Conservation (phyloP, 37 sponge, comb jelly and placozoan genomes). For the Cliona cf. orientalis region DNA sequence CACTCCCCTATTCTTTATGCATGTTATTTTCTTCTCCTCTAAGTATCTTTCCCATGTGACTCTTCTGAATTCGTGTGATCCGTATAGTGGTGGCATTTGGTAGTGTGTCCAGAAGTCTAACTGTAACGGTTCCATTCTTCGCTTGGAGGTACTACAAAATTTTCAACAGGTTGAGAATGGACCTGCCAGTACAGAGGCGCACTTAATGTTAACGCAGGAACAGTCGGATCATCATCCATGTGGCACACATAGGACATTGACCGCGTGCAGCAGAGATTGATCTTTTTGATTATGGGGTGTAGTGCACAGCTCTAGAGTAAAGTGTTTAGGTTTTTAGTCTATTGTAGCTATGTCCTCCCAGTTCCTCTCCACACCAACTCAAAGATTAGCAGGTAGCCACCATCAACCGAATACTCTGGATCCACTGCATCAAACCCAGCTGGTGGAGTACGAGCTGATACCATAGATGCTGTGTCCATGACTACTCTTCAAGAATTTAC, state of each 20-base stretch:
- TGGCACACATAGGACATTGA: too few species aligned
- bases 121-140: neutral
- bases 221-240: neutral
- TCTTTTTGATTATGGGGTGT: too few species aligned
- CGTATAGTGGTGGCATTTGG: neutral
- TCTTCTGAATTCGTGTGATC: neutral
- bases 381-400: conserved; percentile 23
- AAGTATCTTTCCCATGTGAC: neutral
- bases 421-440: neutral
- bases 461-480: conserved; percentile 1
- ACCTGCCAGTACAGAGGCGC: neutral
- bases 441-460: neutral
- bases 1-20: neutral
- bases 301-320: too few species aligned
- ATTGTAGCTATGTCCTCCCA: too few species aligned
- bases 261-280: too few species aligned
- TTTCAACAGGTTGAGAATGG: neutral
- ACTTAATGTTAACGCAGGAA: neutral
- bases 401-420: conserved; percentile 2
- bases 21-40: neutral
- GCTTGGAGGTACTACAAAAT: neutral
- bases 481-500: neutral
- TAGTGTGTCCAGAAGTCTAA: neutral
- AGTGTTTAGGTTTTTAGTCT: too few species aligned
- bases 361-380: too few species aligned